Evolutionary conservation across 2,113 vertebrate species (phyloP), one percentile per base, ranked within the genome.

Genomic region (Labeo rohita): DNA sequence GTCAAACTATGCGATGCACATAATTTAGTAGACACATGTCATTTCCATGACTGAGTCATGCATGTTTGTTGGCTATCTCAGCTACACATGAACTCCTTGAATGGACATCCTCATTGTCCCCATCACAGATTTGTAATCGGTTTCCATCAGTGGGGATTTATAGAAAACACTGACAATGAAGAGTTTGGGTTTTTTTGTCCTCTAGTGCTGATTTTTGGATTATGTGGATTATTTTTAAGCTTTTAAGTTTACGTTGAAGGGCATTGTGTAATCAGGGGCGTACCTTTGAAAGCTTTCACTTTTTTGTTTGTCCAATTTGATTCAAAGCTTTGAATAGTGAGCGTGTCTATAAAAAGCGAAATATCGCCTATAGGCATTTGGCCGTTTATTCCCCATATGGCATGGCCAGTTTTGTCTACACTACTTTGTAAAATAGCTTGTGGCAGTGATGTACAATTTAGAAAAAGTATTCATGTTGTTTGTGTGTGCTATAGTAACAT

Each of bases 21-120:
- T 86, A 75, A 78, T 77, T 85, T 39, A 84, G 61, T 66, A 59
- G 21, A 63, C 65, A 59, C 39, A 49, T 84, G 74, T 77, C 61
- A 72, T 63, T 73, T 52, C 63, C 63, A 52, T 65, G 45, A 49
- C 73, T 54, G 7, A 77, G 82, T 59, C 66, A 73, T 54, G 80
- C 68, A 73, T 73, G 50, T 73, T 59, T 73, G 68, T 39, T 77
- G 15, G 18, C 45, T 59, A 39, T 66, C 36, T 63, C 23, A 34
- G 65, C 36, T 28, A 2, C 9, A 7, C 28, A 12, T 81, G 66
- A n/a, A 45, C 43, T 66, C 49, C 13, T 36, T 50, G 11, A 56
- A 80, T 23, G 21, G 56, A 47, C 8, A 77, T 77, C 75, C 23
- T 28, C n/a, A 81, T 23, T 66, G 39, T 9, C 23, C 39, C n/a